These are phyloP conservation scores for Catostomus latipinnis DNA, from an alignment of 2,797 vertebrate genomes.

Conservation along the genomic window DNA sequence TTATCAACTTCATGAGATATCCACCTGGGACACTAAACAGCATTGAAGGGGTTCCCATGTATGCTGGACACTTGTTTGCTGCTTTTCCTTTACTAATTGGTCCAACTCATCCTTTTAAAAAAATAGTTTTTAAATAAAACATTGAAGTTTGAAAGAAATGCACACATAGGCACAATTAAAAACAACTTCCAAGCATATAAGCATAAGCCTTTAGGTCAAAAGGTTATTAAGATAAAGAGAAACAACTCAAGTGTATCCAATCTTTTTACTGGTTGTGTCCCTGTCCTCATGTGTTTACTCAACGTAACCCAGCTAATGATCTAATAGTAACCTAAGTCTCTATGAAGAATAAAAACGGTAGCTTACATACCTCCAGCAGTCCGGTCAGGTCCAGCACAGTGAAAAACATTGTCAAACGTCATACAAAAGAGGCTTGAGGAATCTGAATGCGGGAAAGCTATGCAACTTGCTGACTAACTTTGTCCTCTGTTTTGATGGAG, in stretches of 20 bases:
- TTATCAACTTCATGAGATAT: neutral
- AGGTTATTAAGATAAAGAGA: no score
- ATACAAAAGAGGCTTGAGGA: constrained; percentile 94
- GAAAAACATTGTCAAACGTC: constrained; percentile 93
- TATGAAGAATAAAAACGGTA: constrained; percentile 46
- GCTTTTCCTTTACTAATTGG: no score
- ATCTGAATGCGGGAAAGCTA: constrained; percentile 90
- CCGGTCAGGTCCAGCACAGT: constrained; percentile 88
- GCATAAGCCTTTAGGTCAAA: no score
- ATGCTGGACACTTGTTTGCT: no score
- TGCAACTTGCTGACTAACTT: constrained; percentile 99
- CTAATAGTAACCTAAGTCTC: no score
- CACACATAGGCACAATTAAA: no score
- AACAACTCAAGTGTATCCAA: neutral
- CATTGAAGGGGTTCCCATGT: no score
- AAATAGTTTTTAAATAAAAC: no score
- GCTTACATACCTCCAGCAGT: constrained; percentile 86
- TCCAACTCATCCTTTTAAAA: no score
- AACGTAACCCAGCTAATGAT: neutral
- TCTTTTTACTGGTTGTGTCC: neutral
- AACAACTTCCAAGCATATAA: no score
- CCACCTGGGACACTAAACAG: no score
- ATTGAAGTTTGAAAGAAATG: no score
- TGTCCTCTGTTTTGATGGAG: constrained; percentile 97
- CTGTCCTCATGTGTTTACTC: neutral